Evolutionary conservation across 2,797 vertebrate genomes (phyloP), one percentile per base, ranked within the genome.

Genomic region (Parambassis ranga): DNA sequence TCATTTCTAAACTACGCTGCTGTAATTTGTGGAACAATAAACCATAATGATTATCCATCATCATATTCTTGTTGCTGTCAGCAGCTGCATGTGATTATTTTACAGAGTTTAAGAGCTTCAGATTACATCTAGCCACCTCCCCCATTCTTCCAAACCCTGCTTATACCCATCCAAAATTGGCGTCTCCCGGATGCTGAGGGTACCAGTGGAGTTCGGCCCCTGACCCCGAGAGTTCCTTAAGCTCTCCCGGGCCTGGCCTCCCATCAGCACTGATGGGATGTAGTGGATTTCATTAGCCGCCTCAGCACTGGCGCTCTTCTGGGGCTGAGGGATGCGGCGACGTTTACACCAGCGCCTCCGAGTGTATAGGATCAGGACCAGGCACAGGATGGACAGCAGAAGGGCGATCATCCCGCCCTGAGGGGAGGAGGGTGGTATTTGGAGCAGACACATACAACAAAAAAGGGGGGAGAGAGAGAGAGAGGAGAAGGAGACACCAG

Each of bases 221-320:
- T 98, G 97, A 61, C 95, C 96, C 0, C 97, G 93, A 11, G 97
- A 95, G 2, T 98, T 98, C 62, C 97, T 94, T 43, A 99, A 87
- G 84, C 98, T 98, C 83, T 99, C 98, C 2, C 97, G 90, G 11
- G 96, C 96, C 3, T 98, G 97, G 28, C 97, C 96, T 2, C 97
- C 96, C 26, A 99, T 97, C 83, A 99, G 92, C 77, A 98, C 98
- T 0, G 98, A 99, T 0, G 98, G 98, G 83, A 99, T 99, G 90
- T 99, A 99, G 86, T 99, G 98, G 82, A 99, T 99, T 91, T 99
- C 98, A 2, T 99, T 99, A 82, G 98, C 98, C 0, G 97, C 97
- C 81, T 99, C 98, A 0, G 98, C 98, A 0, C 98, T 98, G 67
- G 97, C 98, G 0, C 97, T 99, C 76, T 98, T 99, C 91, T 99